Evolutionary conservation across 2,797 vertebrate genomes (phyloP).

Genomic region (Euphonia xanthogaster): DNA sequence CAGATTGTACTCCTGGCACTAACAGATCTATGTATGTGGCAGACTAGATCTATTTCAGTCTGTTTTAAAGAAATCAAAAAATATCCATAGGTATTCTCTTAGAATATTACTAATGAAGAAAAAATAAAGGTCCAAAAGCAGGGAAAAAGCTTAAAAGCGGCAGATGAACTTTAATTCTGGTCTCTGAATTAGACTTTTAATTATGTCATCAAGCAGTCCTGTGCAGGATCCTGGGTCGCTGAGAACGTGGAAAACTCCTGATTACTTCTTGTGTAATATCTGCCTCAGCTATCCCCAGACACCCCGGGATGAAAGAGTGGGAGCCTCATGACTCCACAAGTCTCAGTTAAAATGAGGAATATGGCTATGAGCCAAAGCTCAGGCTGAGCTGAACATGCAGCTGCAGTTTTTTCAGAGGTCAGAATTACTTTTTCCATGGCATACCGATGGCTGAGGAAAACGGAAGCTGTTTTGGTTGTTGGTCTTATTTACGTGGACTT

Average conservation of each 20-base stretch:
- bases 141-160: background rate
- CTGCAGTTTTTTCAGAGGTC: background rate
- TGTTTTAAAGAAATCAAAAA: background rate
- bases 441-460: background rate
- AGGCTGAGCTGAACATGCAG: background rate
- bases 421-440: background rate
- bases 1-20: background rate
- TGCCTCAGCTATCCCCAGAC: background rate
- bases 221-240: background rate
- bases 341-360: background rate
- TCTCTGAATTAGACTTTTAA: background rate
- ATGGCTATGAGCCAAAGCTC: background rate
- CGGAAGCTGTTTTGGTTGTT: background rate
- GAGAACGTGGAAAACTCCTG: background rate
- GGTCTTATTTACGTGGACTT: background rate
- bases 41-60: background rate
- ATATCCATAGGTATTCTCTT: background rate
- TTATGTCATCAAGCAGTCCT: background rate
- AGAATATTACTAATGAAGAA: background rate
- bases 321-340: background rate
- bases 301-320: background rate
- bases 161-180: background rate
- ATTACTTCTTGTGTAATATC: accelerated
- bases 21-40: background rate
- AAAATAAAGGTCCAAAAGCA: background rate